Base-by-base conservation (phyloP, 2,888 invertebrate genomes). In the Rhopalosiphum nymphaeae region DNA sequence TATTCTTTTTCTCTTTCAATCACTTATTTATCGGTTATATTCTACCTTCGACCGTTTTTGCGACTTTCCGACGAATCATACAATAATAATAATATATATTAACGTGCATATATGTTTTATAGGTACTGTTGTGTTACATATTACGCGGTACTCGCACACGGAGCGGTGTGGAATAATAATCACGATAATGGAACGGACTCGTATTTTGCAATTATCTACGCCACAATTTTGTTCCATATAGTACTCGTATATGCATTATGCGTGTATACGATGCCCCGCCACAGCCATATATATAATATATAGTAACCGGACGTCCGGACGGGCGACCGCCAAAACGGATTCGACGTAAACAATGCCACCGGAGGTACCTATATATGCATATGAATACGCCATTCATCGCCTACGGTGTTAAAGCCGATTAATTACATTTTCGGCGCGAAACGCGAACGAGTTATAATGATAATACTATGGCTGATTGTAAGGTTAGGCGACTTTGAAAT, bases 231-330 rank as follows among this genome's bases (percentile, higher is more conserved):
- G 44, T 42, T 25, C 85, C 36, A 36, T 36, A 36, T 78, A n/a
- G 78, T 36, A 36, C n/a, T 36, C 4, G 49, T 46, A 5, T 10
- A 29, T 44, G 46, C 46, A 86, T 29, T 87, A 16, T 29, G 29
- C 26, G 44, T 16, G 13, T 46, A 85, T 85, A 87, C 44, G 29
- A 25, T 36, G 85, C 13, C 11, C 85, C 85, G 84, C 21, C 85
- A 44, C 29, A 36, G 42, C 44, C 16, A n/a, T 9, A n/a, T 0
- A 26, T 86, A 21, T 78, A 21, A 42, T 86, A 46, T 29, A 86
- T 29, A 26, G 56, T n/a, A 84, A 84, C 91, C 91, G 91, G 91
- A 91, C 78, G 91, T 49, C 91, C 84, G 84, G 91, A 26, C 53
- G 91, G 36, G 44, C 84, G 78, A 84, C 49, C 84, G 56, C 89